These are phyloP conservation scores for Microctonus brassicae DNA, from an alignment of 2,888 invertebrate genomes.

Conservation along the genomic window DNA sequence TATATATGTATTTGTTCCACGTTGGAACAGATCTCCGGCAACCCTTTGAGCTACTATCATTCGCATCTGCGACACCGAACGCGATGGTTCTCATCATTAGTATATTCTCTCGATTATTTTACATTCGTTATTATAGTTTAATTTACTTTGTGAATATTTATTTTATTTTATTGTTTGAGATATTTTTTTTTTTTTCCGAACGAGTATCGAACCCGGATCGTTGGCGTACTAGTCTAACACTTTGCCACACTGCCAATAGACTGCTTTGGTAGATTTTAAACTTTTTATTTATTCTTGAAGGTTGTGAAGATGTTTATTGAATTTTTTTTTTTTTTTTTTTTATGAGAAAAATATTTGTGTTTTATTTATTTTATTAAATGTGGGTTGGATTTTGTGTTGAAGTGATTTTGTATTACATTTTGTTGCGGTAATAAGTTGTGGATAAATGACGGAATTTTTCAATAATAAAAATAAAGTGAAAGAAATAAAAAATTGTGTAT, in stretches of 20 bases:
- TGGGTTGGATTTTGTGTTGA: not conserved
- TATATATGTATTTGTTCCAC: no score
- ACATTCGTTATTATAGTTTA: not conserved
- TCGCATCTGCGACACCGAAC: conserved; percentile 56
- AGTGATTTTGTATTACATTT: not conserved
- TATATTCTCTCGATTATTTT: conserved; percentile 41
- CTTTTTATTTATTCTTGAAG: no score
- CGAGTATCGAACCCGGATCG: no score
- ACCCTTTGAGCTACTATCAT: conserved; percentile 50
- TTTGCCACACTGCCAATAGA: no score
- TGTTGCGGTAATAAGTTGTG: not conserved
- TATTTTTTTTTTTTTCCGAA: no score
- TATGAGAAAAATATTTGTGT: not conserved
- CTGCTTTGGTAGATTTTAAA: no score
- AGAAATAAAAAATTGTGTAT: no score
- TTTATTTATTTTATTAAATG: not conserved
- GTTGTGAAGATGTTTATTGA: no score
- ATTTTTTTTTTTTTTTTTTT: no score
- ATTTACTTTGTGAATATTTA: not conserved
- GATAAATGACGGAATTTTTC: not conserved
- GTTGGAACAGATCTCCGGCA: no score
- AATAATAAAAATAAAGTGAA: not conserved
- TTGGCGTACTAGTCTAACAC: no score
- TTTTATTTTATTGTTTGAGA: not conserved
- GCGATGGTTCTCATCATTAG: conserved; percentile 45